Evolutionary conservation across 2,797 vertebrate genomes (phyloP), one percentile per base, ranked within the genome.

Genomic region (Siniperca obscura): DNA sequence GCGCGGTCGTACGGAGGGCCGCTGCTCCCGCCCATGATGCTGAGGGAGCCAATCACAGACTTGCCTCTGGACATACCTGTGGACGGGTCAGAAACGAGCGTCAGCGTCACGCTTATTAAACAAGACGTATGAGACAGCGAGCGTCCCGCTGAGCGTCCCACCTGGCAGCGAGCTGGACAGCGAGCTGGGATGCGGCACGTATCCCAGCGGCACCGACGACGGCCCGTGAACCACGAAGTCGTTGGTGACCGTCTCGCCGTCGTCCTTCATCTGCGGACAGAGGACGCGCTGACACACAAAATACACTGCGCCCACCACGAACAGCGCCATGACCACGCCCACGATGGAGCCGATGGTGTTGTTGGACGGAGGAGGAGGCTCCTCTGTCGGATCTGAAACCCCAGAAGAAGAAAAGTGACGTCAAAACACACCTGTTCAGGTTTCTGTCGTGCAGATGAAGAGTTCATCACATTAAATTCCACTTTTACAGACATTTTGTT

Each of bases 21-120:
- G 0, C 97, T 99, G 94, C 98, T 99, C 48, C 98, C 98, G 3
- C 97, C 98, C 97, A 99, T 98, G 85, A 99, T 98, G 92, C 98
- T 99, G 70, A 99, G 96, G 4, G 98, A 98, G 86, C 98, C 98
- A 85, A 99, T 98, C 89, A 98, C 96, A 70, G 98, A 98, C 95
- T 99, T 99, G 34, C 98, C 98, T 70, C 98, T 95, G 83, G 98
- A 98, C 97, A 99, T 98, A 27, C 98, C 98, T 99, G 90, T 11
- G 0, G n/a, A n/a, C 19, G 36, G 36, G 10, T 3, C 13, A 4
- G 1, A 59, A 22, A 67, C 46, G 50, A 7, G 5, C 1, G 19
- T 83, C 42, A 88, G 71, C 38, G 2, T 1, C 8, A 2, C 2
- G 2, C 5, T 21, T 1, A 12, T 17, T 4, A 42, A 59, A 3